These are phyloP conservation scores for Dendrolimus punctatus DNA, from an alignment of 1,140 invertebrate species.

Conservation along the genomic window DNA sequence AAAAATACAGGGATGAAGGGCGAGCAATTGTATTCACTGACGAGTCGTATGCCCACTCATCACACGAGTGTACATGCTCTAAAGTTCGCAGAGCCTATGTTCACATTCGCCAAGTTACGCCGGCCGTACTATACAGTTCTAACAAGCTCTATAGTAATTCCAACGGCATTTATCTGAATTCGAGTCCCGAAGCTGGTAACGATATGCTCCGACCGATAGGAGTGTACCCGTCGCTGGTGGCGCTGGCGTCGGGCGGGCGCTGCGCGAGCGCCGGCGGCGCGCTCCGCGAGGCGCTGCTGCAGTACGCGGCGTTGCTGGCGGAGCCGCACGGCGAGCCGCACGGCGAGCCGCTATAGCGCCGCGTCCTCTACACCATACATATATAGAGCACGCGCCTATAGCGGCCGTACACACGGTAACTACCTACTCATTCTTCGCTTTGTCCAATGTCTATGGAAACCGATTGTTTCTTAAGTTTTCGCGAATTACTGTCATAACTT, in stretches of 20 bases:
- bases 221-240: conserved; percentile 92
- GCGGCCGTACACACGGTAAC: conserved; percentile 4
- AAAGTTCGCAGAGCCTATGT: too few species aligned
- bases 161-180: too few species aligned
- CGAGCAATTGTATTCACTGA: too few species aligned
- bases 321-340: conserved; percentile 60
- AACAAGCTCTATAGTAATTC: too few species aligned
- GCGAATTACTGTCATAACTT: too few species aligned
- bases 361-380: conserved; percentile 42
- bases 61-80: too few species aligned
- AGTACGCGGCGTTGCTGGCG: conserved; percentile 89
- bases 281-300: conserved; percentile 87
- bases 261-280: conserved; percentile 88
- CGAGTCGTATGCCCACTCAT: too few species aligned
- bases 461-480: background rate
- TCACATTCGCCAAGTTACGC: too few species aligned
- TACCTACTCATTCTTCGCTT: background rate
- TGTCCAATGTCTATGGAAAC: too few species aligned
- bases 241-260: conserved; percentile 85
- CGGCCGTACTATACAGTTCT: too few species aligned
- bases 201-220: conserved; percentile 41
- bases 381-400: conserved; percentile 41
- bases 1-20: too few species aligned
- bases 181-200: too few species aligned
- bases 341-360: conserved; percentile 59